Conservation (phyloP, 2,113 vertebrate genomes). For the Cebidichthys violaceus region DNA sequence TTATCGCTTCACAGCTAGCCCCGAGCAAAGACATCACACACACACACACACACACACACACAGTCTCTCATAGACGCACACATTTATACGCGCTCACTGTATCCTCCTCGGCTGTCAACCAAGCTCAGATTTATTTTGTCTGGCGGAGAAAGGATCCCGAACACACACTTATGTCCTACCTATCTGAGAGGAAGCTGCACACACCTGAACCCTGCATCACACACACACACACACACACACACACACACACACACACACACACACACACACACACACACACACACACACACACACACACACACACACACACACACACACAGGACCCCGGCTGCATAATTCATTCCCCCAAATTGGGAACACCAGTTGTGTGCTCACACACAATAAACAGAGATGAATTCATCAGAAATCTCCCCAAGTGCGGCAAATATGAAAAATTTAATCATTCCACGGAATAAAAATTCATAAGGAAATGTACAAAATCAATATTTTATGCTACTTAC, state of each 20-base stretch:
- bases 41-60: slow-evolving; percentile 28
- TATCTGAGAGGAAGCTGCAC: slow-evolving; percentile 48
- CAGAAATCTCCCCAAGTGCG: slow-evolving; percentile 91
- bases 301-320: slow-evolving; percentile 32
- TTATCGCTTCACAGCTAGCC: slow-evolving; percentile 70
- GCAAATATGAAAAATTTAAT: slow-evolving; percentile 96
- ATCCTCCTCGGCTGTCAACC: slow-evolving; percentile 49
- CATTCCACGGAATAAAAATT: slow-evolving; percentile 97
- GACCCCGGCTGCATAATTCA: slow-evolving; percentile 80
- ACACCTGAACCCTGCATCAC: slow-evolving; percentile 45
- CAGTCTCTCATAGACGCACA: slow-evolving; percentile 11
- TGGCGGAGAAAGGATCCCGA: slow-evolving; percentile 40
- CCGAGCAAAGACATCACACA: slow-evolving; percentile 51
- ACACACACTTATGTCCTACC: slow-evolving; percentile 44
- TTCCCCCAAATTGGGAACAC: slow-evolving; percentile 80
- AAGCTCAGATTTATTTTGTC: slow-evolving; percentile 59
- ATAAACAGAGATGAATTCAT: slow-evolving; percentile 83
- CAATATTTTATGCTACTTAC: slow-evolving; percentile 99
- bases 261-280: slow-evolving; percentile 30
- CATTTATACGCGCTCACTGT: slow-evolving; percentile 21
- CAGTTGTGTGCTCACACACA: slow-evolving; percentile 81
- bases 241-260: slow-evolving; percentile 20
- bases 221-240: slow-evolving; percentile 26
- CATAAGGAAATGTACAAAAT: slow-evolving; percentile 99
- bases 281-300: slow-evolving; percentile 26